These are phyloP conservation scores for Harpagifer antarcticus DNA, from an alignment of 2,797 vertebrate genomes.

Conservation along the genomic window DNA sequence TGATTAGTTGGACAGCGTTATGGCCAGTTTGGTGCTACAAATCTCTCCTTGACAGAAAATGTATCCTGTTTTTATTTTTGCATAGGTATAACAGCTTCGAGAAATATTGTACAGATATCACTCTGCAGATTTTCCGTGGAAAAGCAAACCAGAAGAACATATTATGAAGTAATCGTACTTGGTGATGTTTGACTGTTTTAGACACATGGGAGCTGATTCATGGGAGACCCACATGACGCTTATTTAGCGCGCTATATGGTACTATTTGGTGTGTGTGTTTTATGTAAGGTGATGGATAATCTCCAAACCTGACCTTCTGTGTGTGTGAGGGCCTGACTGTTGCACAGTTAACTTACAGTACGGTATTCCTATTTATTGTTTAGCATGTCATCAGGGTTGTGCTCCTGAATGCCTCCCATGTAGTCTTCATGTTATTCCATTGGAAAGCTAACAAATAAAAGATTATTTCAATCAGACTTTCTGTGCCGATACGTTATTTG, in stretches of 20 bases:
- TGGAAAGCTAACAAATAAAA: conserved; percentile 80
- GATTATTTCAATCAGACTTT: conserved; percentile 39
- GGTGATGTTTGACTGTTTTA: conserved; percentile 23
- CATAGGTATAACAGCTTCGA: conserved; percentile 45
- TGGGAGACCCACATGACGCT: conserved; percentile 17
- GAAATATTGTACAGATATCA: conserved; percentile 48
- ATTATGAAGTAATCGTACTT: conserved; percentile 43
- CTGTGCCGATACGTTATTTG: conserved; percentile 13
- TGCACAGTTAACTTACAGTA: conserved; percentile 55
- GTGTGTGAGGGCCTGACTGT: conserved; percentile 40
- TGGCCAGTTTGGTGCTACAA: conserved; percentile 48
- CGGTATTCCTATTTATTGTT: conserved; percentile 84
- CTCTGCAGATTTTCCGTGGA: conserved; percentile 31
- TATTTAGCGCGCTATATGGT: conserved; percentile 44
- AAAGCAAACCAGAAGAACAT: conserved; percentile 56
- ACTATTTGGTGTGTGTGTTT: no score
- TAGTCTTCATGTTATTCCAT: conserved; percentile 77
- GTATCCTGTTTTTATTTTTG: conserved; percentile 48
- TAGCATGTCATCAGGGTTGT: conserved; percentile 68
- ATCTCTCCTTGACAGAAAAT: conserved; percentile 48
- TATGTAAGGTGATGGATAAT: no score
- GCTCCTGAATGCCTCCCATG: conserved; percentile 64
- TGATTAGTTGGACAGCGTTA: conserved; percentile 23
- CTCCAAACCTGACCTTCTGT: conserved; percentile 33
- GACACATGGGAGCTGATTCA: conserved; percentile 26